These are phyloP conservation scores for Nyctereutes procyonoides DNA, from an alignment of 2,113 vertebrate genomes.

Conservation along the genomic window DNA sequence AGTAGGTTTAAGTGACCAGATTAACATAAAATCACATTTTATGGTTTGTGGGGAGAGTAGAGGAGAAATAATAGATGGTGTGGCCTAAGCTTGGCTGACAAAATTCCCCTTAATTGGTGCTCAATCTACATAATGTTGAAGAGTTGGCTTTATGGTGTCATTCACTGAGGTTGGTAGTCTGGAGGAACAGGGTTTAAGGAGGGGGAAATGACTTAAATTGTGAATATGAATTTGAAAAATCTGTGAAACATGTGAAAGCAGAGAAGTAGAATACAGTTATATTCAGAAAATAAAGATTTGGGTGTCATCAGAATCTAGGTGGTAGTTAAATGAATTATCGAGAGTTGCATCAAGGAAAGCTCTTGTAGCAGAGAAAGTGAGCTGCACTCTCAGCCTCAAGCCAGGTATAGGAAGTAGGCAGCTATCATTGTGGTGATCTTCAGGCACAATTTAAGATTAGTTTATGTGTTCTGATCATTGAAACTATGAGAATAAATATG, in stretches of 20 bases:
- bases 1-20: neutral
- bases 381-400: neutral
- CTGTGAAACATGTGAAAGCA: neutral
- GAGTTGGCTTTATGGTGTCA: neutral
- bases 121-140: neutral
- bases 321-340: neutral
- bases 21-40: neutral
- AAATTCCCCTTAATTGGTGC: neutral
- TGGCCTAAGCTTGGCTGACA: neutral
- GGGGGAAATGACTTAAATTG: neutral
- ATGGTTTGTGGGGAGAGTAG: neutral
- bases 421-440: neutral
- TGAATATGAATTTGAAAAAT: neutral
- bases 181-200: neutral
- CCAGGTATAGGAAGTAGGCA: neutral
- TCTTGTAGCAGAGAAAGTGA: neutral
- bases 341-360: neutral
- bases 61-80: neutral
- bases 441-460: neutral
- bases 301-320: neutral
- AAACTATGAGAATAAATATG: neutral
- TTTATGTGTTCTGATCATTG: neutral
- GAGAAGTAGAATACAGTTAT: neutral
- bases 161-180: neutral
- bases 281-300: neutral